Conservation (phyloP, 37 sponge, comb jelly and placozoan species). For the Halisarca cf. caerulea region DNA sequence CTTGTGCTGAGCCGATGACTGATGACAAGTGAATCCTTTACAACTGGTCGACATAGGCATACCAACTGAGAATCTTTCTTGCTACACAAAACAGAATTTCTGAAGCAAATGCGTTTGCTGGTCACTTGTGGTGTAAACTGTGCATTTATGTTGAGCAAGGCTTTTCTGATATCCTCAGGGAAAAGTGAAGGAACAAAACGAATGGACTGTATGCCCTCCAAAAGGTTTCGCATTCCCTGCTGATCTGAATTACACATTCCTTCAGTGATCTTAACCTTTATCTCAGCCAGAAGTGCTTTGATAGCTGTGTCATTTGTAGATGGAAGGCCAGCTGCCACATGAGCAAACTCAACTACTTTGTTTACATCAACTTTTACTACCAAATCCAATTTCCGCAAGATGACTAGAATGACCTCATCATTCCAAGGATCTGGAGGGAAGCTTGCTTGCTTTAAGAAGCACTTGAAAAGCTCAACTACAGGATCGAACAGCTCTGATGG, state of each 20-base stretch:
- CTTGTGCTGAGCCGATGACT: no score
- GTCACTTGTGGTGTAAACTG: no score
- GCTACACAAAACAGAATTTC: not conserved
- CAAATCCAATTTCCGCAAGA: not conserved
- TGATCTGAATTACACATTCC: no score
- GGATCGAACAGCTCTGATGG: conserved; percentile 7
- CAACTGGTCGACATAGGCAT: conserved; percentile 2
- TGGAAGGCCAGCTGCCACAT: no score
- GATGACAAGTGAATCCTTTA: not conserved
- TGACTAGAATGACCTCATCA: not conserved
- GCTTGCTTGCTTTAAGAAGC: not conserved
- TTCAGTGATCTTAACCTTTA: no score
- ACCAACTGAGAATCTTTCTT: not conserved
- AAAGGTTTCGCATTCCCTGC: no score
- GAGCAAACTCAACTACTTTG: not conserved
- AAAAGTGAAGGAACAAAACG: not conserved
- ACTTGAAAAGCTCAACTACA: not conserved
- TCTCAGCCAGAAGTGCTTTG: no score
- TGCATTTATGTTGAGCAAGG: no score
- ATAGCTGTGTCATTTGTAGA: not conserved
- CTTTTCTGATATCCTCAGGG: no score
- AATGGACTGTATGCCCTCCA: not conserved
- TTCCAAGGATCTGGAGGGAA: conserved; percentile 13
- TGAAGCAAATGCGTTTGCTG: not conserved
- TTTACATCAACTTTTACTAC: not conserved